Conservation (phyloP, 2,888 invertebrate species). For the Platynereis dumerilii region DNA sequence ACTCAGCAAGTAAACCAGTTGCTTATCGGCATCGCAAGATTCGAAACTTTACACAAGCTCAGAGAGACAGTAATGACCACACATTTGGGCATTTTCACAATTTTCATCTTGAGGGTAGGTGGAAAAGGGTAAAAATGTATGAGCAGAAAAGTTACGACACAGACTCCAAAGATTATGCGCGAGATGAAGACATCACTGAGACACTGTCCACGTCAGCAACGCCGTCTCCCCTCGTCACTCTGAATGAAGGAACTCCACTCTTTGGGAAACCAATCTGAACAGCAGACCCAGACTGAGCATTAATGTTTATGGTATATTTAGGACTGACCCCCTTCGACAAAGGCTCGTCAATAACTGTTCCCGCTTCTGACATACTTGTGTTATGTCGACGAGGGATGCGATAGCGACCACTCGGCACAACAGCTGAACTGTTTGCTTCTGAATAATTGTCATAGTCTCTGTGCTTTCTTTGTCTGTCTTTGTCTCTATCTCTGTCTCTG, state of each 20-base stretch:
- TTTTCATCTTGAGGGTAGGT: too few species aligned
- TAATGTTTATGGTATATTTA: conserved; percentile 23
- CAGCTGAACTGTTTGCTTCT: neutral
- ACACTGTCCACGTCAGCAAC: neutral
- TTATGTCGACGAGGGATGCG: neutral
- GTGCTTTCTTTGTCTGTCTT: neutral
- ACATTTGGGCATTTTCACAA: too few species aligned
- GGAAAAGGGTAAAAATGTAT: too few species aligned
- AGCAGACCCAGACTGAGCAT: conserved; percentile 20
- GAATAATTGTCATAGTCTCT: conserved; percentile 1
- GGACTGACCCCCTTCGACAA: neutral
- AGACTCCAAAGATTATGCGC: too few species aligned
- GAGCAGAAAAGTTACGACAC: too few species aligned
- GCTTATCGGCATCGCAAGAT: too few species aligned
- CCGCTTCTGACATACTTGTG: neutral
- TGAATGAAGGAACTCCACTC: too few species aligned
- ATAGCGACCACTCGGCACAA: neutral
- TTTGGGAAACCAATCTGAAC: conserved; percentile 16
- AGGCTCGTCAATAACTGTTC: neutral
- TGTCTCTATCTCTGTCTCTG: neutral
- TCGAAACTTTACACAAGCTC: too few species aligned
- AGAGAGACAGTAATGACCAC: too few species aligned
- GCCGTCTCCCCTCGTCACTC: neutral
- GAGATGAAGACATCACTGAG: too few species aligned
- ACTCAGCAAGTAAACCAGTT: too few species aligned